These are phyloP conservation scores for Peromyscus maniculatus DNA, from an alignment of 2,113 vertebrate species.

Conservation along the genomic window DNA sequence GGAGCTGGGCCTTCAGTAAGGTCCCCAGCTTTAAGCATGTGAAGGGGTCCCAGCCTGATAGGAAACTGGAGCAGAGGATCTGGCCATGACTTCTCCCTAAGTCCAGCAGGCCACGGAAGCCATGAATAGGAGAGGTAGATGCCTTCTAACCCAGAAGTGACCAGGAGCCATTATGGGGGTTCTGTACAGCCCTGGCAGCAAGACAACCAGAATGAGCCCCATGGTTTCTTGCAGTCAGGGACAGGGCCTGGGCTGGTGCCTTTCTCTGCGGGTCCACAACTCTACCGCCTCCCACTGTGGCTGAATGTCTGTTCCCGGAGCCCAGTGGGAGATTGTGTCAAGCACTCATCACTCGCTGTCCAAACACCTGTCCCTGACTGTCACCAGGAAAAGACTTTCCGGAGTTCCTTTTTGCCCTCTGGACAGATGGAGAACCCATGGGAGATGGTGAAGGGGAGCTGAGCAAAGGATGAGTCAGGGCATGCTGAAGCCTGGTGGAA, in stretches of 20 bases:
- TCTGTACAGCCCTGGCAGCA: not conserved
- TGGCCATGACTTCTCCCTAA: not conserved
- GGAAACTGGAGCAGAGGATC: not conserved
- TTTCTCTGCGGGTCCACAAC: not conserved
- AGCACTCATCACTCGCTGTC: not conserved
- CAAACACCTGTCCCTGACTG: not conserved
- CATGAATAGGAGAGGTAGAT: not conserved
- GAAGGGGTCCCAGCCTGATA: not conserved
- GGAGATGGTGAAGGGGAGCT: not conserved
- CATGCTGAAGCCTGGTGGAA: not conserved
- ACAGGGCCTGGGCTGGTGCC: too few species aligned
- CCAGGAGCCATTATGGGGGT: not conserved
- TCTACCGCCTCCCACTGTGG: not conserved
- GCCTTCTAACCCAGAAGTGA: not conserved
- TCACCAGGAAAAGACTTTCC: not conserved
- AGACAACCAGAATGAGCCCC: not conserved
- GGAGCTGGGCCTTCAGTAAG: too few species aligned
- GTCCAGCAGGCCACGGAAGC: not conserved
- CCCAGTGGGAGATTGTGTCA: not conserved
- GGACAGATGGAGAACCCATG: not conserved
- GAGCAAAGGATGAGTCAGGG: not conserved
- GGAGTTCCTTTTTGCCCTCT: not conserved
- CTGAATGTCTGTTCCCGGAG: not conserved
- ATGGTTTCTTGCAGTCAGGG: not conserved
- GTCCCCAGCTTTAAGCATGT: not conserved